Evolutionary conservation across 2,888 invertebrate genomes (phyloP).

Genomic region (Autographa pulchrina): DNA sequence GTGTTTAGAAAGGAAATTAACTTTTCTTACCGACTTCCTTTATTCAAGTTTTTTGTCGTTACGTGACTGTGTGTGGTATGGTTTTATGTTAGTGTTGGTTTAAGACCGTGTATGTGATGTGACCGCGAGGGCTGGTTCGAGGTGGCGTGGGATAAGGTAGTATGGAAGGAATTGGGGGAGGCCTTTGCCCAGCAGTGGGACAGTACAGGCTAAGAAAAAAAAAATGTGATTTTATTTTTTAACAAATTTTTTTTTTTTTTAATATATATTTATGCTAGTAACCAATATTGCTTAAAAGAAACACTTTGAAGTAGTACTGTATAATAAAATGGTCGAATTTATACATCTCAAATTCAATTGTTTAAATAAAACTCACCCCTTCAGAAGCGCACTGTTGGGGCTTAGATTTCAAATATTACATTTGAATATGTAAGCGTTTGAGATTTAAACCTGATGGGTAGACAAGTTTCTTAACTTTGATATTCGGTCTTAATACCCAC

Average conservation of each 20-base stretch:
- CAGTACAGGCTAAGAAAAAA: too few species aligned
- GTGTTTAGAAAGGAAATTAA: constrained; percentile 57
- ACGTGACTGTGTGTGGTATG: too few species aligned
- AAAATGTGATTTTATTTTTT: too few species aligned
- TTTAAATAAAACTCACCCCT: neutral
- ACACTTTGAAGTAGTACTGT: constrained; percentile 20
- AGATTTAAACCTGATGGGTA: neutral
- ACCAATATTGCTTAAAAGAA: too few species aligned
- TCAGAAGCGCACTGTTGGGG: neutral
- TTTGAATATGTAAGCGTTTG: neutral
- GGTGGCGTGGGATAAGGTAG: too few species aligned
- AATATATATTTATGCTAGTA: too few species aligned
- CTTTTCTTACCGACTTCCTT: constrained; percentile 48
- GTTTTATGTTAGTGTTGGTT: too few species aligned
- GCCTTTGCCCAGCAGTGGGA: too few species aligned
- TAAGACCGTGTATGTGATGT: too few species aligned
- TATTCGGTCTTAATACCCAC: neutral
- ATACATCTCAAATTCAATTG: neutral
- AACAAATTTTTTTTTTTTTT: too few species aligned
- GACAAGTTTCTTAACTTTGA: neutral
- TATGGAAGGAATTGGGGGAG: too few species aligned
- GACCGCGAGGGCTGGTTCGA: too few species aligned
- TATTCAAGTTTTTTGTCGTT: constrained; percentile 41
- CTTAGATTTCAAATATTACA: neutral
- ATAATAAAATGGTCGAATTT: constrained; percentile 14